Evolutionary conservation across 2,888 invertebrate genomes (phyloP).

Genomic region (Petrophora chlorosata): DNA sequence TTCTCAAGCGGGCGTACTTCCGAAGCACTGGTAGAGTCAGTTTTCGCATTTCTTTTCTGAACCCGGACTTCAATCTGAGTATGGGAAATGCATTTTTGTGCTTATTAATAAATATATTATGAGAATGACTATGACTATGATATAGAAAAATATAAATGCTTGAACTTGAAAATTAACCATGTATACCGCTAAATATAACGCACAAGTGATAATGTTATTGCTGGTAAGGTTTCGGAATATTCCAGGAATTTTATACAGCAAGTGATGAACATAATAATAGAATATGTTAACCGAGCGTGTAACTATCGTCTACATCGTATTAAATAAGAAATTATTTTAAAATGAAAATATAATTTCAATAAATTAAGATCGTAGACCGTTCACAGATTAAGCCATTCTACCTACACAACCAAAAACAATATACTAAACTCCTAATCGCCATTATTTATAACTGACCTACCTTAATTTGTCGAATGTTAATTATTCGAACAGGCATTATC

Average conservation of each 20-base stretch:
- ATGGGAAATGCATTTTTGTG: too few species aligned
- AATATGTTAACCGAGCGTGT: neutral
- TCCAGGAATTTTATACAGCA: neutral
- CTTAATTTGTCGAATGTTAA: slow-evolving; percentile 69
- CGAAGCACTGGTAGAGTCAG: too few species aligned
- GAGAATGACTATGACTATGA: too few species aligned
- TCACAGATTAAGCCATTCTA: slow-evolving; percentile 26
- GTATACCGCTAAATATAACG: too few species aligned
- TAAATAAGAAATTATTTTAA: neutral
- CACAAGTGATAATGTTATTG: too few species aligned
- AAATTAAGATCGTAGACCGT: slow-evolving; percentile 9
- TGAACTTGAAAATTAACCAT: too few species aligned
- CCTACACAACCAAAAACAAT: slow-evolving; percentile 20
- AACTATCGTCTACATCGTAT: neutral
- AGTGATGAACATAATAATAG: neutral
- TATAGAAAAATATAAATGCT: too few species aligned
- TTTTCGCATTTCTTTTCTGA: too few species aligned
- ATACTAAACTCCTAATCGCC: slow-evolving; percentile 34
- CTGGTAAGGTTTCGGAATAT: too few species aligned
- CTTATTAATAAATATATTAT: too few species aligned
- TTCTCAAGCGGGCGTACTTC: too few species aligned
- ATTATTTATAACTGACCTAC: slow-evolving; percentile 63
- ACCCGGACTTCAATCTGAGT: too few species aligned
- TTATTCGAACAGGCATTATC: slow-evolving; percentile 51
- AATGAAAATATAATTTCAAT: neutral